Base-by-base conservation (phyloP, 2,888 invertebrate species). In the Eupithecia tripunctaria region DNA sequence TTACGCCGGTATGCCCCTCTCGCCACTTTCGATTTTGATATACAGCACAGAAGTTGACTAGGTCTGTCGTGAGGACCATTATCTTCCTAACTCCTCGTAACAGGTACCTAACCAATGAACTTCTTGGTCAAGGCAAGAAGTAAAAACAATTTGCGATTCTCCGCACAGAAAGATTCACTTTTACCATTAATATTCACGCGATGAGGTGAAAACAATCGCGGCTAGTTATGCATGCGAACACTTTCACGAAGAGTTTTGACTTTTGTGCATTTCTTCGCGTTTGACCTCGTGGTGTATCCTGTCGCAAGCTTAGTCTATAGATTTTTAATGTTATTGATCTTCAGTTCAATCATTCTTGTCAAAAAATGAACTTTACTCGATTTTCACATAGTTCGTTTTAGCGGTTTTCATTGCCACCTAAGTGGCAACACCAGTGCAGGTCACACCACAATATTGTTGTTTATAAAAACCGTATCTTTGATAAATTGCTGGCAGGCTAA, bases 141-240 rank as follows among this genome's bases (percentile, higher is more conserved):
- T 27, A 25, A 41, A 43, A 68, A 65, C 64, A 65, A 74, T 72
- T 70, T 64, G 29, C 67, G 32, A 75, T 75, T 72, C 74, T 63
- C 56, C 41, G 59, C 72, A 72, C 72, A 43, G 66, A 56, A 78
- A 80, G 82, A 83, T 85, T 88, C 89, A 90, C 91, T 91, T 91
- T 92, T 91, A 89, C 91, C 85, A 86, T 88, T 89, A 85, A 80
- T 85, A 90, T 91, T 88, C 92, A 86, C 86, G 86, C 87, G 84
- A 87, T 83, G 81, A 74, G 84, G 91, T 87, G 92, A 92, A 92
- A 91, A 92, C 91, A 91, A 91, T 92, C 83, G 85, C 84, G 87
- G 82, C 5, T 56, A 14, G 25, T 83, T 81, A 80, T 80, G 78
- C 81, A 80, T 76, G 76, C 68, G 77, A 75, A 71, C 73, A 85